Conservation (phyloP, 1,140 invertebrate species). For the Sarcophaga bullata region DNA sequence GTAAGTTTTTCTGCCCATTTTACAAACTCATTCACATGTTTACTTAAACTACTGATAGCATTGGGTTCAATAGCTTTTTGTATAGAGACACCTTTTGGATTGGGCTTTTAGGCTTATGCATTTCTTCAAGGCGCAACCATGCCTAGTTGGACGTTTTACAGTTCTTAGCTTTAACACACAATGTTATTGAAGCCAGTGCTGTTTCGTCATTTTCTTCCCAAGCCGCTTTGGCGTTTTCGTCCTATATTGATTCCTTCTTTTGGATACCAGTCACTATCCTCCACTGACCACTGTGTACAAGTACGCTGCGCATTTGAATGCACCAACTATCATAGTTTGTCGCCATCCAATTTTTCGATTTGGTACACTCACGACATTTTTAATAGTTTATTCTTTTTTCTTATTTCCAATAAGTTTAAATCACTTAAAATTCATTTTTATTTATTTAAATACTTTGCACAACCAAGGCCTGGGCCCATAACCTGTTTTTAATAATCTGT, state of each 20-base stretch:
- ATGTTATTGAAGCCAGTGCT: not conserved
- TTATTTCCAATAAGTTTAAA: too few species aligned
- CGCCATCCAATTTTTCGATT: too few species aligned
- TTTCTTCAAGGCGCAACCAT: constrained; percentile 17
- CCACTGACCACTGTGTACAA: too few species aligned
- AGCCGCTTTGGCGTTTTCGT: not conserved
- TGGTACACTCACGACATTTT: too few species aligned
- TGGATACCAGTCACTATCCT: not conserved
- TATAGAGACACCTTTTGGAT: constrained; percentile 21
- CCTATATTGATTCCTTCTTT: not conserved
- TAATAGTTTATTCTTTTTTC: too few species aligned
- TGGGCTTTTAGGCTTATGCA: constrained; percentile 22
- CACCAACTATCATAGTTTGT: too few species aligned
- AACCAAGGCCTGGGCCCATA: too few species aligned
- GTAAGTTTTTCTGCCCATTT: constrained; percentile 37
- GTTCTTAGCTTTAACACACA: constrained; percentile 32
- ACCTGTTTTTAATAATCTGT: too few species aligned
- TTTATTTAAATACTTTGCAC: too few species aligned
- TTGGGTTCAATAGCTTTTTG: constrained; percentile 19
- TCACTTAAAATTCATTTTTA: too few species aligned
- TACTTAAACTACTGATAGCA: not conserved
- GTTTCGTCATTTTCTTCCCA: constrained; percentile 16
- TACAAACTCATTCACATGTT: constrained; percentile 29
- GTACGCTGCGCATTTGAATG: too few species aligned
- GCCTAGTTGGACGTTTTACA: constrained; percentile 11